phyloP scores from a whole-genome alignment of 64 coral and sea anemone species.

The Acropora yongei region DNA sequence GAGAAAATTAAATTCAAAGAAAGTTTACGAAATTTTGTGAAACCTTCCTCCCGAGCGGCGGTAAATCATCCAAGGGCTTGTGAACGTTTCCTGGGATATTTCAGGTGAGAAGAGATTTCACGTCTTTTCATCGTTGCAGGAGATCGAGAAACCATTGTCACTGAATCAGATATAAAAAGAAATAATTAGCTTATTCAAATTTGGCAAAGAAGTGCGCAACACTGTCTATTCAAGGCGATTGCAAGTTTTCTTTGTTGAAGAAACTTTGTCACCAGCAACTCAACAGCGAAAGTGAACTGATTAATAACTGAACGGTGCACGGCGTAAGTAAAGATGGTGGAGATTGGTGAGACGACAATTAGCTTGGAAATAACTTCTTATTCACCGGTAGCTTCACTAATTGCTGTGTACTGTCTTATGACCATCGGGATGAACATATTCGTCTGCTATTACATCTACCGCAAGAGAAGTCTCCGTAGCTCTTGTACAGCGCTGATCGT shows the following conservation, averaged over 20 bases:
- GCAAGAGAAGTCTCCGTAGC: conserved; percentile 83
- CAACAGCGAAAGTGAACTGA: not conserved
- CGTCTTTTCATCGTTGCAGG: not conserved
- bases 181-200: not conserved
- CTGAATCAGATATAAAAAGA: not conserved
- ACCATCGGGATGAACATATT: conserved; percentile 87
- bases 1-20: conserved; percentile 23
- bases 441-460: conserved; percentile 93
- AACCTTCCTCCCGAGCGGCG: not conserved
- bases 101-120: not conserved
- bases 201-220: conserved; percentile 26
- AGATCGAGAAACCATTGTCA: not conserved
- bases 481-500: conserved; percentile 96
- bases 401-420: conserved; percentile 86
- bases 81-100: not conserved
- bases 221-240: not conserved
- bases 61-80: no score
- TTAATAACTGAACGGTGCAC: not conserved
- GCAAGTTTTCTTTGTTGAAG: not conserved
- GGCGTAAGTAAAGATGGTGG: not conserved
- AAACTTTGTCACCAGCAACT: not conserved
- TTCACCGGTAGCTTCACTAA: conserved; percentile 72
- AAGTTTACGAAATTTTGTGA: not conserved
- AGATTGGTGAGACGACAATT: conserved; percentile 27
- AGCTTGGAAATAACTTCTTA: conserved; percentile 90